These are phyloP conservation scores for Coreoperca whiteheadi DNA, from an alignment of 2,113 vertebrate genomes.

Conservation along the genomic window DNA sequence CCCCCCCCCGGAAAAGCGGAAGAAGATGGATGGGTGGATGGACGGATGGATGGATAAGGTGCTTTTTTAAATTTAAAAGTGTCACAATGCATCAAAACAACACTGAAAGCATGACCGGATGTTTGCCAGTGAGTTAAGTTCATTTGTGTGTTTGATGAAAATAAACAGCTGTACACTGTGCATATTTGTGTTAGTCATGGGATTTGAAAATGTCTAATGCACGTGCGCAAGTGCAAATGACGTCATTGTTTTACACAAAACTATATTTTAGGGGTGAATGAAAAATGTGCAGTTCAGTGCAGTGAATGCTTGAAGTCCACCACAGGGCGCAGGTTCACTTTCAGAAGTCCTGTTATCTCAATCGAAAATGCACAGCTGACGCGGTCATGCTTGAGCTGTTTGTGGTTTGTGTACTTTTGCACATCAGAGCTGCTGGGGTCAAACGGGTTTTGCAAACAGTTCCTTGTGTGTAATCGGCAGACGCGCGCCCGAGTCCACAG, in stretches of 20 bases:
- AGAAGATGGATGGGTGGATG: too few relatives aligned
- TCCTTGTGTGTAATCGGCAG: background rate
- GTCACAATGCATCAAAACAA: background rate
- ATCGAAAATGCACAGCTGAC: background rate
- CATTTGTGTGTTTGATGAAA: background rate
- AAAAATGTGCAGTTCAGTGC: background rate
- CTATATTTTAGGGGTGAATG: background rate
- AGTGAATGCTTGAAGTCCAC: too few relatives aligned
- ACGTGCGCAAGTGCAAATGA: background rate
- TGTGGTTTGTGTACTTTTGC: background rate
- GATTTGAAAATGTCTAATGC: background rate
- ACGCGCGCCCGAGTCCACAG: background rate
- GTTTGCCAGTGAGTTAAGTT: background rate
- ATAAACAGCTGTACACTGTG: background rate
- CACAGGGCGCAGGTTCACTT: background rate
- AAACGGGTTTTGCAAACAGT: background rate
- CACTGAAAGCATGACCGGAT: background rate
- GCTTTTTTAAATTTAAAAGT: background rate
- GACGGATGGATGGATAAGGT: too few relatives aligned
- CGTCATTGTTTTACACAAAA: background rate
- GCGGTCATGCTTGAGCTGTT: background rate
- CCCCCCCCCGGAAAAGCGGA: too few relatives aligned
- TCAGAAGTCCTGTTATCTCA: background rate
- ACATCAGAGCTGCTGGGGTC: constrained; percentile 2
- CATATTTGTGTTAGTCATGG: background rate